Evolutionary conservation across 2,113 vertebrate genomes (phyloP).

Genomic region (Hystrix cristata): DNA sequence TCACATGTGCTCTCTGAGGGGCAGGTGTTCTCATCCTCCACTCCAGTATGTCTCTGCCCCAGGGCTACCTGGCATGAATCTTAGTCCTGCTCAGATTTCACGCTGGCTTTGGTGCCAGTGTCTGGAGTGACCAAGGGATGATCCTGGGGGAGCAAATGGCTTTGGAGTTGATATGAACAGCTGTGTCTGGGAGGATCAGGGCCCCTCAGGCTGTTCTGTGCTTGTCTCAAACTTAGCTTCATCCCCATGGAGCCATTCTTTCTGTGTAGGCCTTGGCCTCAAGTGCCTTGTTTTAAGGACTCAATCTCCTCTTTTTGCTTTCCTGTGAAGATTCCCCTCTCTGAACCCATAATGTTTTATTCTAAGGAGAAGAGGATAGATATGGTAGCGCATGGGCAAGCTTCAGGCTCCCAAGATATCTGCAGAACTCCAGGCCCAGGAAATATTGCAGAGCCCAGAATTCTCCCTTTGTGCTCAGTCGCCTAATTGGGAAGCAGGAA

Average conservation of each 20-base stretch:
- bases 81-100: slow-evolving; percentile 77
- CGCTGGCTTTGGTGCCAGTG: slow-evolving; percentile 46
- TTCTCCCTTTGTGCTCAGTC: slow-evolving; percentile 30
- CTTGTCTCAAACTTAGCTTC: slow-evolving; percentile 46
- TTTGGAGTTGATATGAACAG: slow-evolving; percentile 59
- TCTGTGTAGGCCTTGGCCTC: slow-evolving; percentile 45
- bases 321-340: background rate
- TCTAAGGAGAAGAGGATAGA: slow-evolving; percentile 51
- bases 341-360: slow-evolving; percentile 52
- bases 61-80: slow-evolving; percentile 57
- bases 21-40: background rate
- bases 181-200: slow-evolving; percentile 47
- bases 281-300: background rate
- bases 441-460: slow-evolving; percentile 45
- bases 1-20: background rate
- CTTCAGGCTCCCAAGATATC: slow-evolving; percentile 38
- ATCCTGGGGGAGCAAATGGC: slow-evolving; percentile 59
- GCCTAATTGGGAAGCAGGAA: background rate
- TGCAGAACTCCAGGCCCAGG: background rate
- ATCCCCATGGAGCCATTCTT: slow-evolving; percentile 1
- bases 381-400: slow-evolving; percentile 44
- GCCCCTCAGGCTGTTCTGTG: slow-evolving; percentile 47
- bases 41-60: slow-evolving; percentile 34
- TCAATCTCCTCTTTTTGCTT: slow-evolving; percentile 39
- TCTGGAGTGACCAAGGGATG: slow-evolving; percentile 63